Evolutionary conservation across 2,113 vertebrate genomes (phyloP).

Genomic region (Phrynosoma blainvillii): DNA sequence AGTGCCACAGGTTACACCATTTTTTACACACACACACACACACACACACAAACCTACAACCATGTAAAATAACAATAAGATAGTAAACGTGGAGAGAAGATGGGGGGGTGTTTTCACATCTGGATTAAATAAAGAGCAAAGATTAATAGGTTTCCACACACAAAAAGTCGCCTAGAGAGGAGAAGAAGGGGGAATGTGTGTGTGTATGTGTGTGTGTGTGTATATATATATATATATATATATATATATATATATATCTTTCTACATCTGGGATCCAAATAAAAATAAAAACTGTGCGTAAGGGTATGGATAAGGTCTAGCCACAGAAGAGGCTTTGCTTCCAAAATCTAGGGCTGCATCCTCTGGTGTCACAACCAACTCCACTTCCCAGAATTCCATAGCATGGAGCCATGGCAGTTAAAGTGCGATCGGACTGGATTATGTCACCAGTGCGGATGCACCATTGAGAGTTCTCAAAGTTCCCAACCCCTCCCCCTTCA

Average conservation of each 20-base stretch:
- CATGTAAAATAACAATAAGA: slow-evolving; percentile 59
- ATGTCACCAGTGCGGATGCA: no score
- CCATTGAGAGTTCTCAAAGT: no score
- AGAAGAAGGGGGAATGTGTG: no score
- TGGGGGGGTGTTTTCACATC: slow-evolving; percentile 50
- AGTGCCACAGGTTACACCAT: slow-evolving; percentile 85
- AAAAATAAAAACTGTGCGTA: slow-evolving; percentile 23
- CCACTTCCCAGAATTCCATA: no score
- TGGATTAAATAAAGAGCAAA: slow-evolving; percentile 73
- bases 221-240: no score
- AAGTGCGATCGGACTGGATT: no score
- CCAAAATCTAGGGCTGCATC: no score
- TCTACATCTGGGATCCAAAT: slow-evolving; percentile 55
- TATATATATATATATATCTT: slow-evolving; percentile 28
- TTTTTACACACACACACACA: slow-evolving; percentile 40
- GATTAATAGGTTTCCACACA: slow-evolving; percentile 50
- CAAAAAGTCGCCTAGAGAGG: slow-evolving; percentile 23
- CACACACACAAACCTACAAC: slow-evolving; percentile 40
- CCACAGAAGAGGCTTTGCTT: no score
- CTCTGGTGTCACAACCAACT: no score
- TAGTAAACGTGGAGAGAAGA: slow-evolving; percentile 55
- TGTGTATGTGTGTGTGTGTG: no score
- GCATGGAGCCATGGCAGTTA: no score
- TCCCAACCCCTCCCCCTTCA: neutral
- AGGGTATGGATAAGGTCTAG: slow-evolving; percentile 15